Evolutionary conservation across 2,797 vertebrate genomes (phyloP).

Genomic region (Syncerus caffer): DNA sequence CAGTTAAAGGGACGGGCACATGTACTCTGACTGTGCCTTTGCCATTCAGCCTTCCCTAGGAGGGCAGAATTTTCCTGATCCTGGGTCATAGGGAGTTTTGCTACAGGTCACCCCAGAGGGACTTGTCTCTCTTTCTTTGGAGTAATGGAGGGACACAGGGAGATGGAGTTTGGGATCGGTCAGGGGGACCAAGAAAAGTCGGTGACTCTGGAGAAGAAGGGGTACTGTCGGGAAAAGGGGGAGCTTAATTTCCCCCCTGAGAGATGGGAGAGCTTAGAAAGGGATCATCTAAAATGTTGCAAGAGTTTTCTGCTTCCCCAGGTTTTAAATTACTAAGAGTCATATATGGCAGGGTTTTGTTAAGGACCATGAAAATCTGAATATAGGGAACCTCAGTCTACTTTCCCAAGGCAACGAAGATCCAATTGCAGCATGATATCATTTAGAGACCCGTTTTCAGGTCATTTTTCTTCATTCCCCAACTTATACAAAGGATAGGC

Average conservation of each 20-base stretch:
- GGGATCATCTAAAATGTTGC: rapidly evolving
- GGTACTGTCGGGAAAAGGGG: not conserved
- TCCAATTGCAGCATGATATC: not conserved
- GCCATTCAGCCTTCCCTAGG: not conserved
- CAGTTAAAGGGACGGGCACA: not conserved
- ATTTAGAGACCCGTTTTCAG: not conserved
- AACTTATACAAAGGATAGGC: not conserved
- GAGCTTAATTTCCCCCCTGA: not conserved
- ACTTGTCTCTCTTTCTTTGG: not conserved
- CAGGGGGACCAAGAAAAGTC: not conserved
- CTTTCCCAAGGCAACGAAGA: not conserved
- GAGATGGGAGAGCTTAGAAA: not conserved
- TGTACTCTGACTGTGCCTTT: not conserved
- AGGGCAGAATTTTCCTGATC: not conserved
- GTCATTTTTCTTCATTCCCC: not conserved
- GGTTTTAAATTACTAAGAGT: not conserved
- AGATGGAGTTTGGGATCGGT: not conserved
- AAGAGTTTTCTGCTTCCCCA: not conserved
- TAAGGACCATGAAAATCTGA: not conserved
- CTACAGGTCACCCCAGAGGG: not conserved
- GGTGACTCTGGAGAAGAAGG: not conserved
- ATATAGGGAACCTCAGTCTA: not conserved
- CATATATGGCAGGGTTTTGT: not conserved
- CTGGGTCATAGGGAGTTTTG: not conserved
- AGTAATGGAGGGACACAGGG: not conserved